A percentile compares a stretch with the other conserved stretches of the same genome.
phyloP scores from a whole-genome alignment of 2,797 vertebrate species.

The Rhinophrynus dorsalis region DNA sequence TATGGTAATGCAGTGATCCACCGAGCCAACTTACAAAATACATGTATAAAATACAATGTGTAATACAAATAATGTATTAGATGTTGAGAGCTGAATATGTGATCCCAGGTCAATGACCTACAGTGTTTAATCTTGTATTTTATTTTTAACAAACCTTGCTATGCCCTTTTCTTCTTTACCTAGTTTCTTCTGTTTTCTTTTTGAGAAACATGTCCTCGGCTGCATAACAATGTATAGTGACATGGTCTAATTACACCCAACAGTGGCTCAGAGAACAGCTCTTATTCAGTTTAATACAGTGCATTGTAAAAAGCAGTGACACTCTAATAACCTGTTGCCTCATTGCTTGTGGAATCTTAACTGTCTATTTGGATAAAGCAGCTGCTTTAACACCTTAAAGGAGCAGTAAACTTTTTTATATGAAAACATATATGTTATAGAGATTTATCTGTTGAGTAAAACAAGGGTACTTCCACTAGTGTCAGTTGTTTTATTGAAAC shows the following conservation, averaged over 20 bases:
- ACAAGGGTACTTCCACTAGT: no score
- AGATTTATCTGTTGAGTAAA: no score
- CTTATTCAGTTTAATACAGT: background rate
- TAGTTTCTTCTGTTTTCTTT: background rate
- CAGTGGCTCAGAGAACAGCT: background rate
- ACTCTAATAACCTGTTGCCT: background rate
- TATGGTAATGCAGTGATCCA: no score
- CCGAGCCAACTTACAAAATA: no score
- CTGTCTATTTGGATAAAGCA: background rate
- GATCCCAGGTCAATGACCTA: no score
- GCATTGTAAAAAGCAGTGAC: background rate
- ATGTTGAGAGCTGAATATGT: no score
- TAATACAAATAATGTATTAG: no score
- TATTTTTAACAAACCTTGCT: background rate
- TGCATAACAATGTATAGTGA: slow-evolving; percentile 6
- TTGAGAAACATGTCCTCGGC: background rate
- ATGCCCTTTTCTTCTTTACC: background rate
- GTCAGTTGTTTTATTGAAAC: no score
- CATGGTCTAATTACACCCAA: background rate
- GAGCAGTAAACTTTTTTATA: no score
- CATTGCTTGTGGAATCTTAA: background rate
- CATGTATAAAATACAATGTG: no score
- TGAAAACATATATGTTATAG: no score
- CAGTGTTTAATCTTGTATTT: background rate
- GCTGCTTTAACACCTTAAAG: no score